A percentile compares a stretch with the other conserved stretches of the same genome.
These are phyloP conservation scores for Sussaba pulchella DNA, from an alignment of 2,888 invertebrate species.

Conservation along the genomic window DNA sequence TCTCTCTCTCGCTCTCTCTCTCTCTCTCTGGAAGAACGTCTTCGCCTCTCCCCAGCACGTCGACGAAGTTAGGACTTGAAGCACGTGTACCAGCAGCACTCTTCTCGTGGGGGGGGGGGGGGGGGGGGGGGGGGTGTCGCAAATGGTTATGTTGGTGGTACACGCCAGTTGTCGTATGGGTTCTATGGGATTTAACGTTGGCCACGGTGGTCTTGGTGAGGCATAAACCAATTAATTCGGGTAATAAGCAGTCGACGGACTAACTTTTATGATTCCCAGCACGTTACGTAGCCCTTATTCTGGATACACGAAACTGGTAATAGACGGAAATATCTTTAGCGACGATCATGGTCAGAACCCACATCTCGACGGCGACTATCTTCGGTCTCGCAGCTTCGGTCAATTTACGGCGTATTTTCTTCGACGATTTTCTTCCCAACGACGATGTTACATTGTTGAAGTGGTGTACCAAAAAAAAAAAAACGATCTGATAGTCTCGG, in stretches of 20 bases:
- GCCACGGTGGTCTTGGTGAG: conserved; percentile 31
- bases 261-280: conserved; percentile 65
- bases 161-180: conserved; percentile 10
- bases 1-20: conserved; percentile 11
- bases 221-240: conserved; percentile 76
- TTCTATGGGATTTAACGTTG: conserved; percentile 46
- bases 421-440: not conserved
- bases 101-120: conserved; percentile 43
- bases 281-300: conserved; percentile 49
- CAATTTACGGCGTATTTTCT: conserved; percentile 1
- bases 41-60: conserved; percentile 25
- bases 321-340: conserved; percentile 10
- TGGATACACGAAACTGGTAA: not conserved
- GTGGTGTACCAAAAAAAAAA: too few species aligned
- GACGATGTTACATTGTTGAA: too few species aligned
- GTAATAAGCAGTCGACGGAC: conserved; percentile 69
- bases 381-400: not conserved
- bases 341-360: conserved; percentile 12
- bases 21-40: conserved; percentile 47
- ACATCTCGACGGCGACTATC: not conserved
- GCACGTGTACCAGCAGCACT: conserved; percentile 60
- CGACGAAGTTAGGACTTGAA: conserved; percentile 48
- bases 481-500: not conserved
- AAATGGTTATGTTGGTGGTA: conserved; percentile 29
- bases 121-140: too few species aligned